These are phyloP conservation scores for Puntigrus tetrazona DNA, from an alignment of 2,113 vertebrate genomes.

Conservation along the genomic window DNA sequence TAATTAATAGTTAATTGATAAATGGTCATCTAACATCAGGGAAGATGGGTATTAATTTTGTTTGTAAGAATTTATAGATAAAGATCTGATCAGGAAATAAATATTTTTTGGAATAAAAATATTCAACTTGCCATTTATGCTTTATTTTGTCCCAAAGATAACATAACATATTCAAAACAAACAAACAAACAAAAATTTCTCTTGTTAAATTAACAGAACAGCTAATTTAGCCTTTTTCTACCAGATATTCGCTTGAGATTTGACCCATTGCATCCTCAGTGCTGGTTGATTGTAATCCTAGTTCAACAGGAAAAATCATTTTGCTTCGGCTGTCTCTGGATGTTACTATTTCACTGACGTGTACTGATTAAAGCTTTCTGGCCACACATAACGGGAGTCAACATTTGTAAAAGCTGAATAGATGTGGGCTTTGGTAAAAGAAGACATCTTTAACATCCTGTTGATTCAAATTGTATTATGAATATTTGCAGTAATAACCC, in stretches of 20 bases:
- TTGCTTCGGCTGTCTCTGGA: background rate
- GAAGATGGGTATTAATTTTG: too few relatives aligned
- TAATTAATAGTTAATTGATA: too few relatives aligned
- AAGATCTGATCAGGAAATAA: too few relatives aligned
- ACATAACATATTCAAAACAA: too few relatives aligned
- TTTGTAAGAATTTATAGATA: too few relatives aligned
- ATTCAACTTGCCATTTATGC: too few relatives aligned
- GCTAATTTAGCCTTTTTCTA: background rate
- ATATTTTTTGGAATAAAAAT: too few relatives aligned
- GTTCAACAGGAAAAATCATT: conserved; percentile 8
- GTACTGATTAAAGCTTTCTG: conserved; percentile 16
- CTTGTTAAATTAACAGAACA: background rate
- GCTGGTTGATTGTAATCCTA: conserved; percentile 16
- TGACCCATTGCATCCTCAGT: background rate
- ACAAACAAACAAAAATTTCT: background rate
- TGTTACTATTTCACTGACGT: conserved; percentile 29
- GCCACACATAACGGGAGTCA: background rate
- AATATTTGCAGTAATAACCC: background rate
- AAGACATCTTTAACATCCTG: background rate
- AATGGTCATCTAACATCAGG: too few relatives aligned
- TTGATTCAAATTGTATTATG: background rate
- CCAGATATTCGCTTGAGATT: background rate
- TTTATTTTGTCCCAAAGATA: too few relatives aligned
- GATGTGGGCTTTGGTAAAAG: background rate
- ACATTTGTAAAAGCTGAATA: background rate